A percentile compares a stretch with the other conserved stretches of the same genome.
Conservation (phyloP, 1,140 invertebrate species). For the Ceratina australensis region DNA sequence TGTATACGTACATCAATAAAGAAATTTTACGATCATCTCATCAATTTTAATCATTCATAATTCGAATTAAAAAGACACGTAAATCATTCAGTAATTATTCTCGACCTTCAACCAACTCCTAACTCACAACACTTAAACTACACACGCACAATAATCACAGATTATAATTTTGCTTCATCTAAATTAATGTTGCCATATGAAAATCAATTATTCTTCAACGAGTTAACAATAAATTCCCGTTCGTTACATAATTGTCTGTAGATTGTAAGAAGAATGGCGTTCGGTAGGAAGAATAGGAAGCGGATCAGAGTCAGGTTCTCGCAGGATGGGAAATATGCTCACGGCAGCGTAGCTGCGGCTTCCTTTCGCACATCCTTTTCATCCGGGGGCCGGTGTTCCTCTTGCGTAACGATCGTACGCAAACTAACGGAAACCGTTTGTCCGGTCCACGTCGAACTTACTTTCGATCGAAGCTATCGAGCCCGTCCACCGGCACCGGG, state of each 20-base stretch:
- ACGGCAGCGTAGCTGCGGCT: constrained; percentile 68
- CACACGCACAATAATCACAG: too few relatives aligned
- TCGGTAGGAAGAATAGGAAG: constrained; percentile 58
- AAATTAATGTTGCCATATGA: too few relatives aligned
- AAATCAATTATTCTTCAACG: not conserved
- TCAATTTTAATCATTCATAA: not conserved
- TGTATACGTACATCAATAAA: not conserved
- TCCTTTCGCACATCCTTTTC: constrained; percentile 68
- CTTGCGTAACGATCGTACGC: constrained; percentile 68
- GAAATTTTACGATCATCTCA: not conserved
- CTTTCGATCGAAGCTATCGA: constrained; percentile 32
- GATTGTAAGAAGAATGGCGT: too few relatives aligned
- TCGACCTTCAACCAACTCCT: too few relatives aligned
- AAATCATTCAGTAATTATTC: not conserved
- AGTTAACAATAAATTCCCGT: not conserved
- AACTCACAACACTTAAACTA: too few relatives aligned
- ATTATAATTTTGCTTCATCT: too few relatives aligned
- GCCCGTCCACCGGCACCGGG: constrained; percentile 4
- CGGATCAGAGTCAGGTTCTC: constrained; percentile 60
- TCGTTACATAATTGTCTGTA: not conserved
- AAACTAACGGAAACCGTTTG: constrained; percentile 37
- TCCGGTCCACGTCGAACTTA: constrained; percentile 44
- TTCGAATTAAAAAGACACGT: not conserved
- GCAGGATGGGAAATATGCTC: constrained; percentile 70
- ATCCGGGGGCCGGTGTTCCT: constrained; percentile 49